Conservation (phyloP, 2,888 invertebrate species). For the Dicycla oo region DNA sequence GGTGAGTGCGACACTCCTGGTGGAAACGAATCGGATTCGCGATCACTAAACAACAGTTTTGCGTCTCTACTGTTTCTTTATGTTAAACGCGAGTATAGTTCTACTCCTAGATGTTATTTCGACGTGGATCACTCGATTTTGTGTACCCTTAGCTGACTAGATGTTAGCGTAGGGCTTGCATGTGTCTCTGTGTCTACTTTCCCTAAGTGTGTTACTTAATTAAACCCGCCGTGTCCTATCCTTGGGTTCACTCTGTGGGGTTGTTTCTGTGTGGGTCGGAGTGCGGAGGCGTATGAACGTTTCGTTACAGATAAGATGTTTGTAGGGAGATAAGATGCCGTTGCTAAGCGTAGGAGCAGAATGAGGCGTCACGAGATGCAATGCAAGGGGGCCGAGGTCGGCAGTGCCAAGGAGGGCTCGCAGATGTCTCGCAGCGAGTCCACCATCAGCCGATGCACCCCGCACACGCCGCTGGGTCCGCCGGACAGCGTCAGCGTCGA, state of each 20-base stretch:
- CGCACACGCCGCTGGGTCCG: constrained; percentile 86
- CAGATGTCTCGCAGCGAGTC: constrained; percentile 94
- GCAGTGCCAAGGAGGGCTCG: constrained; percentile 82
- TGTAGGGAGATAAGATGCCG: constrained; percentile 86
- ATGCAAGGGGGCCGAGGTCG: constrained; percentile 80
- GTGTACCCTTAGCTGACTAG: constrained; percentile 81
- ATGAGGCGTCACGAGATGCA: constrained; percentile 87
- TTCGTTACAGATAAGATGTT: constrained; percentile 86
- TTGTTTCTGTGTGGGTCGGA: constrained; percentile 73
- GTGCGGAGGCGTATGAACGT: constrained; percentile 80
- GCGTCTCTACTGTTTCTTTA: constrained; percentile 66
- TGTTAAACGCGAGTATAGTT: constrained; percentile 76
- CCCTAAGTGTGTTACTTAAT: constrained; percentile 79
- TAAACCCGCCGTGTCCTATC: constrained; percentile 78
- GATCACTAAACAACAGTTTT: constrained; percentile 68
- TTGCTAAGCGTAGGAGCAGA: constrained; percentile 86
- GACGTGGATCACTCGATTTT: constrained; percentile 75
- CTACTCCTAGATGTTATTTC: constrained; percentile 81
- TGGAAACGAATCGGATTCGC: constrained; percentile 62
- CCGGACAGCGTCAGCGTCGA: constrained; percentile 96
- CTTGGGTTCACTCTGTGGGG: constrained; percentile 73
- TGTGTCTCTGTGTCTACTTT: constrained; percentile 83
- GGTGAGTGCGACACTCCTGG: constrained; percentile 78
- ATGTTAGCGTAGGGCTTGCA: constrained; percentile 87
- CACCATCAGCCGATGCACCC: constrained; percentile 91